Base-by-base conservation (phyloP, 2,888 invertebrate species). In the Drosophila limbata region DNA sequence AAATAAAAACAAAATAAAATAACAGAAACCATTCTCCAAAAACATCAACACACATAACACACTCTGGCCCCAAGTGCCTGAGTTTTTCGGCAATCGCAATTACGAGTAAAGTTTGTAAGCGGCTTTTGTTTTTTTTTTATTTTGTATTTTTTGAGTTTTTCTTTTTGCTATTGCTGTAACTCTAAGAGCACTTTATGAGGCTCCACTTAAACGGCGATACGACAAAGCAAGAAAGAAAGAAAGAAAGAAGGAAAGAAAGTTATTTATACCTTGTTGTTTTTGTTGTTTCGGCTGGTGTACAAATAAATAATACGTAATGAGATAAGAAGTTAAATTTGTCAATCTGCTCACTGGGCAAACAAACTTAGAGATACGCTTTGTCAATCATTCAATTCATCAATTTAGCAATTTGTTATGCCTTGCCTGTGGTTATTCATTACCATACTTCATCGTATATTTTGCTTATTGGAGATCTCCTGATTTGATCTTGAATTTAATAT, bases 21-120 rank as follows among this genome's bases (percentile, higher is more conserved):
- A 55, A 33, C 31, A 44, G n/a, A 55, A 33, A 44, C 42, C 74
- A 69, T 69, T 74, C 56, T 65, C 73, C 74, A 47, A 61, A 44
- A 40, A 28, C 52, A 64, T 50, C 48, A 21, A 44, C 44, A 44
- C 31, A 35, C 42, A 55, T 25, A 47, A 33, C 19, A 63, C 52
- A 21, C 52, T 28, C n/a, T 15, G 6, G 10, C 50, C 37, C 21
- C 42, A 48, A 37, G n/a, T 62, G 50, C 56, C 47, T 45, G 50
- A n/a, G 25, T 67, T 81, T 82, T 82, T 77, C 70, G 79, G 75
- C 69, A 84, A 76, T 73, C 76, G 77, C 82, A 81, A 84, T 84
- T 84, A 70, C 77, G 61, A 65, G 62, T 66, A 25, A 68, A 52
- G 61, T 69, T 81, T 81, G 60, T 81, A 80, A 81, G 81, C 78